Evolutionary conservation across 2,888 invertebrate species (phyloP).

Genomic region (Aleiodes alternator): DNA sequence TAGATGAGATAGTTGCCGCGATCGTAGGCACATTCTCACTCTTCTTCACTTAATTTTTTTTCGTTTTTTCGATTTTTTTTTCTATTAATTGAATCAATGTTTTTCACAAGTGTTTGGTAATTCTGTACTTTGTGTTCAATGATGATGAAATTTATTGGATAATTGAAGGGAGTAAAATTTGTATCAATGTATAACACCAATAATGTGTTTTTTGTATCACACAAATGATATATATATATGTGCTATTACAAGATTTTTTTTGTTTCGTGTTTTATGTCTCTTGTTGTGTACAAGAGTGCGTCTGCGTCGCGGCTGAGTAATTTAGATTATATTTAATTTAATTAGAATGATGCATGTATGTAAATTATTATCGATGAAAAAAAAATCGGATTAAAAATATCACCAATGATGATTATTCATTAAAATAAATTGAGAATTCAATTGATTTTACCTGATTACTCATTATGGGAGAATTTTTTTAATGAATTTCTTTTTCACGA

Average conservation of each 20-base stretch:
- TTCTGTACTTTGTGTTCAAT: neutral
- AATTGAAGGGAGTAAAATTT: conserved; percentile 16
- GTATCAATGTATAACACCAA: conserved; percentile 46
- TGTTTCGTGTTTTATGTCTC: conserved; percentile 11
- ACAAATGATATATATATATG: conserved; percentile 30
- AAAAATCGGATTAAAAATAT: conserved; percentile 12
- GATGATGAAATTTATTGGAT: conserved; percentile 18
- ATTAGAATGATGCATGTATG: conserved; percentile 53
- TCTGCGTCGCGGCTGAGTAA: conserved; percentile 64
- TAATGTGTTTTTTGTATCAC: conserved; percentile 49
- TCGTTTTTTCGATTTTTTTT: neutral
- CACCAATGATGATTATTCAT: too few relatives aligned
- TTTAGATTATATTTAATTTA: conserved; percentile 56
- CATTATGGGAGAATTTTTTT: too few relatives aligned
- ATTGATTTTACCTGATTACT: too few relatives aligned
- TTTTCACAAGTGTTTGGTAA: conserved; percentile 20
- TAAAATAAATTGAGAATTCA: too few relatives aligned
- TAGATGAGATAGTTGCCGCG: conserved; percentile 60
- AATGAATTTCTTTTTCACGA: too few relatives aligned
- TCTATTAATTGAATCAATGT: conserved; percentile 31
- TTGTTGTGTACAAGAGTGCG: conserved; percentile 59
- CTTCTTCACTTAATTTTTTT: conserved; percentile 18
- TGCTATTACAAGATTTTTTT: conserved; percentile 28
- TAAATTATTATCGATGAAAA: conserved; percentile 43
- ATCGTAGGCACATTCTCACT: conserved; percentile 64